These are phyloP conservation scores for Aviceda subcristata DNA, from an alignment of 2,113 vertebrate species.

Conservation along the genomic window DNA sequence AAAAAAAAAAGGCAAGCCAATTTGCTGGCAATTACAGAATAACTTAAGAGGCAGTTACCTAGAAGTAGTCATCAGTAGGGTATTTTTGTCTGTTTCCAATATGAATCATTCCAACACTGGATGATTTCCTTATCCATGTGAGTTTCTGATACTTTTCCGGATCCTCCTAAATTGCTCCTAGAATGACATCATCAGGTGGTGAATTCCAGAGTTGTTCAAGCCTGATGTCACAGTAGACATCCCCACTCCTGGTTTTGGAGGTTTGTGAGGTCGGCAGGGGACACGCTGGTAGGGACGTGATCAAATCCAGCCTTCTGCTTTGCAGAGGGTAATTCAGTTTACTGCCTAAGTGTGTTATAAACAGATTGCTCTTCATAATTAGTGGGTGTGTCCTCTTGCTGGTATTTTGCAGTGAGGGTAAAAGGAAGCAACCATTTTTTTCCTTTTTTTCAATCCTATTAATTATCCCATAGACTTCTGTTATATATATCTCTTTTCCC, in stretches of 20 bases:
- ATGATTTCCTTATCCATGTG: neutral
- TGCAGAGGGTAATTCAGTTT: neutral
- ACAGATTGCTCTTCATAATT: neutral
- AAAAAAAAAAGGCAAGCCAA: neutral
- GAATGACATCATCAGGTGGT: neutral
- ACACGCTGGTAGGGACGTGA: neutral
- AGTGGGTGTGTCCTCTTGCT: neutral
- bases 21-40: neutral
- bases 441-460: neutral
- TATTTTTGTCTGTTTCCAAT: neutral
- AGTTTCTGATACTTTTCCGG: neutral
- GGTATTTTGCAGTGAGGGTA: neutral
- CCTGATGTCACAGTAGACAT: neutral
- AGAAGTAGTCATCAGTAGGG: neutral
- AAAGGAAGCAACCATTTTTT: neutral
- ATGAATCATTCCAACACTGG: neutral
- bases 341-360: neutral
- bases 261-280: neutral
- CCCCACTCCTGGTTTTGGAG: neutral
- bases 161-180: neutral
- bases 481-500: neutral
- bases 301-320: neutral
- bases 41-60: neutral
- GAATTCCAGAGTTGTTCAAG: neutral
- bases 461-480: neutral